Conservation (phyloP, 2,888 invertebrate species). For the Clivina fossor region DNA sequence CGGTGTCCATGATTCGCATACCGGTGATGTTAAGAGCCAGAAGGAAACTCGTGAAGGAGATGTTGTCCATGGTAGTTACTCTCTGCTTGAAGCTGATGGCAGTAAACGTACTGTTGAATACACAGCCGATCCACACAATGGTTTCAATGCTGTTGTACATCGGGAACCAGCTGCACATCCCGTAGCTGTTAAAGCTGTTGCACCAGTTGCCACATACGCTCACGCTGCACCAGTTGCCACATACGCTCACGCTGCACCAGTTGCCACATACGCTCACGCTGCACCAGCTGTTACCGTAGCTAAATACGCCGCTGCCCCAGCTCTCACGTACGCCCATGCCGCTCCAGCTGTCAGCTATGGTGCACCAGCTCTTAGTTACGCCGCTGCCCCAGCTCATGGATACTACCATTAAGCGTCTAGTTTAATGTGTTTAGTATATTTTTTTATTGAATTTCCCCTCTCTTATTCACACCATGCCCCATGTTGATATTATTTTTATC, state of each 20-base stretch:
- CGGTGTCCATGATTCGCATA: conserved; percentile 55
- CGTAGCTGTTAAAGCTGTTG: conserved; percentile 36
- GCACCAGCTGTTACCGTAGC: conserved; percentile 17
- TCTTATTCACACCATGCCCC: no score
- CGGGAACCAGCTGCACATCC: conserved; percentile 50
- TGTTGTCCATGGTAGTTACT: conserved; percentile 56
- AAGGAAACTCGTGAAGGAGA: conserved; percentile 57
- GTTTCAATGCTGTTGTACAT: conserved; percentile 58
- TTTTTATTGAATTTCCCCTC: no score
- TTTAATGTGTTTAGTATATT: no score
- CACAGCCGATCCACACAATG: conserved; percentile 56
- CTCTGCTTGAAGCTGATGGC: conserved; percentile 58
- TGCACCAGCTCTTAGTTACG: no score
- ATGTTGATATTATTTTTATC: no score
- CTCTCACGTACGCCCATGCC: conserved; percentile 4
- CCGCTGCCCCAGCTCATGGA: no score
- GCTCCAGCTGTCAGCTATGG: no score
- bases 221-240: conserved; percentile 31
- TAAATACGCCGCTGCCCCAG: conserved; percentile 11
- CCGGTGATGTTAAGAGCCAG: conserved; percentile 58
- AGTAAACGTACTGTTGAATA: conserved; percentile 57
- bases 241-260: conserved; percentile 25
- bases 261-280: conserved; percentile 4
- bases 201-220: conserved; percentile 42
- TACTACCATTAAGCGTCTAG: no score